Evolutionary conservation across 2,888 invertebrate genomes (phyloP).

Genomic region (Sesia bembeciformis): DNA sequence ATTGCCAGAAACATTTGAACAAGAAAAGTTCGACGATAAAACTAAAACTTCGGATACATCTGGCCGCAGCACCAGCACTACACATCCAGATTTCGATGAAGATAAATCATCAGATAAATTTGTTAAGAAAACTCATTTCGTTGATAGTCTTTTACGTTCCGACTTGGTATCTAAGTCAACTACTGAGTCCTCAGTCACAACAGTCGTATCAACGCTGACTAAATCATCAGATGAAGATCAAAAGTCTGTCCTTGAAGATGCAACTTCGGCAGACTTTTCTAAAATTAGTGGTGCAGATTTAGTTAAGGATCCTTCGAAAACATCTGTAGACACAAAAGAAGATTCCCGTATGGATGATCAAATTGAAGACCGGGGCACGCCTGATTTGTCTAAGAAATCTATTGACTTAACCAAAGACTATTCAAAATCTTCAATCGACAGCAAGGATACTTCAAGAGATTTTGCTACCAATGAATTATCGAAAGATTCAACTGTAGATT

Average conservation of each 20-base stretch:
- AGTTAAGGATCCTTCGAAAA: slow-evolving; percentile 58
- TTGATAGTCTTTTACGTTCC: slow-evolving; percentile 39
- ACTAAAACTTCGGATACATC: slow-evolving; percentile 11
- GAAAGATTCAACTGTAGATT: slow-evolving; percentile 65
- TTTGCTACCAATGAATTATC: slow-evolving; percentile 67
- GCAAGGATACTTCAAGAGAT: slow-evolving; percentile 66
- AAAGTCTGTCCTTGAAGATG: slow-evolving; percentile 61
- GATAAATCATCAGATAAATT: slow-evolving; percentile 28
- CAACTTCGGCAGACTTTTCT: slow-evolving; percentile 62
- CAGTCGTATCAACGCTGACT: slow-evolving; percentile 58
- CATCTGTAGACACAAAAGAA: slow-evolving; percentile 55
- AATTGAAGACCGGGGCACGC: slow-evolving; percentile 52
- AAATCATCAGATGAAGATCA: slow-evolving; percentile 66
- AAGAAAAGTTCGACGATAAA: slow-evolving; percentile 4
- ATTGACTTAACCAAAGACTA: slow-evolving; percentile 64
- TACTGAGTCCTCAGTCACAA: slow-evolving; percentile 65
- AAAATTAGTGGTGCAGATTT: slow-evolving; percentile 64
- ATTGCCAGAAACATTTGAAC: slow-evolving; percentile 16
- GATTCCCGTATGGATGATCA: slow-evolving; percentile 50
- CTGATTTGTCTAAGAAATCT: slow-evolving; percentile 65
- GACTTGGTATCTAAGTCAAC: slow-evolving; percentile 63
- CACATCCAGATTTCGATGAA: slow-evolving; percentile 21
- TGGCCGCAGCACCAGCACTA: slow-evolving; percentile 25
- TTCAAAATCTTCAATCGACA: slow-evolving; percentile 66
- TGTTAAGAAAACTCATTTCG: slow-evolving; percentile 41